phyloP scores from a whole-genome alignment of 2,113 vertebrate species.

The Symphodus melops region DNA sequence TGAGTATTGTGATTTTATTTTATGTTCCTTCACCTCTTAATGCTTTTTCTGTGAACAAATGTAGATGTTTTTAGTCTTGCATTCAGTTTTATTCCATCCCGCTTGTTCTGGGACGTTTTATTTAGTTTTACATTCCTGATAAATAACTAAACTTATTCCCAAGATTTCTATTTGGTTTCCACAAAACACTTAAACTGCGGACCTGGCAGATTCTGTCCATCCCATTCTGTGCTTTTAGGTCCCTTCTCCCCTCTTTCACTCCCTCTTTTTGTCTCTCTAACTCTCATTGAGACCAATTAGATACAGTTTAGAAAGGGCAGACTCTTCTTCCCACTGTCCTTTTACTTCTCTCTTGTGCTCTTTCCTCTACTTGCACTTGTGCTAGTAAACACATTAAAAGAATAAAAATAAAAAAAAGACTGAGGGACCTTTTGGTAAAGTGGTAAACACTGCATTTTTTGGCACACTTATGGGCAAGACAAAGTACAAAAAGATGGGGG shows the following conservation, averaged over 20 bases:
- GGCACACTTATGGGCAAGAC: conserved; percentile 12
- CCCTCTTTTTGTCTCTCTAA: background rate
- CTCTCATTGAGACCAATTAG: conserved; percentile 69
- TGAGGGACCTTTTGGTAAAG: conserved; percentile 31
- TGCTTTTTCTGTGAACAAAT: conserved; percentile 1
- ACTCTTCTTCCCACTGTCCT: conserved; percentile 19
- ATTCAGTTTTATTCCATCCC: background rate
- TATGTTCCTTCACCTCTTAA: background rate
- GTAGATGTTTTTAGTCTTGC: background rate
- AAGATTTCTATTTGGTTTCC: too few species aligned
- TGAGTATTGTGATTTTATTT: background rate
- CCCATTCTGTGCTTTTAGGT: background rate
- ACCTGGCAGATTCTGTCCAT: conserved; percentile 10
- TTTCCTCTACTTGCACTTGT: conserved; percentile 1
- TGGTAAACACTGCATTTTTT: conserved; percentile 44
- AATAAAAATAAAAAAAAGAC: background rate
- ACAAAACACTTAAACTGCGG: background rate
- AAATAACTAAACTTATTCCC: conserved; percentile 21
- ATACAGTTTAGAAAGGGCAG: conserved; percentile 51
- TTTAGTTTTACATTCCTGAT: background rate
- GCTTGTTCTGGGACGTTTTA: conserved; percentile 4
- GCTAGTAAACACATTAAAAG: background rate
- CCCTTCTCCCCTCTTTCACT: background rate
- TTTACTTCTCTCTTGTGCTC: background rate
- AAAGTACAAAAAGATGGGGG: background rate